These are phyloP conservation scores for Hippocampus zosterae DNA, from an alignment of 2,113 vertebrate genomes.

Conservation along the genomic window DNA sequence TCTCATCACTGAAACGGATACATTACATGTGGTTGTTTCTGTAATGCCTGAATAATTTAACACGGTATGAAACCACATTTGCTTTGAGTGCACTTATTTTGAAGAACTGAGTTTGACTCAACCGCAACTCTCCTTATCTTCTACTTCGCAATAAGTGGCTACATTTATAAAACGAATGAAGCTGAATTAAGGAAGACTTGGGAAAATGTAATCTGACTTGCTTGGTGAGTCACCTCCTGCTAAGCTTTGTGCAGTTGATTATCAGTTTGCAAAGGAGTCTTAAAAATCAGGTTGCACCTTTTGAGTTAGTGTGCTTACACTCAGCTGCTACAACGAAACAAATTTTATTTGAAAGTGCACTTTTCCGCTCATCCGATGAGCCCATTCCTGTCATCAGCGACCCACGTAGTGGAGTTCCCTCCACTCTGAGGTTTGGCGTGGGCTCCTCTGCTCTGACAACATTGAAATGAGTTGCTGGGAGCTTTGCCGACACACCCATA, in stretches of 20 bases:
- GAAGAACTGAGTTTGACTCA: neutral
- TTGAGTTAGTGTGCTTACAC: neutral
- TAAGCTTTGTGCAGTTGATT: neutral
- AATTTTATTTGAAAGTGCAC: conserved; percentile 13
- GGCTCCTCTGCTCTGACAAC: conserved; percentile 56
- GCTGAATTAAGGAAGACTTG: neutral
- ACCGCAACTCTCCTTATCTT: neutral
- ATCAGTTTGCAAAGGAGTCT: neutral
- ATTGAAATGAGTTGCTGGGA: conserved; percentile 74
- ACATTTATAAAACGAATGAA: neutral
- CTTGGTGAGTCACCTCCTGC: neutral
- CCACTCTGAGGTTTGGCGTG: conserved; percentile 63
- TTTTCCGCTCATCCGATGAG: conserved; percentile 46
- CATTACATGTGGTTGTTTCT: neutral
- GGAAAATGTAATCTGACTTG: neutral
- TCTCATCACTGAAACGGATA: neutral
- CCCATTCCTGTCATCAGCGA: conserved; percentile 53
- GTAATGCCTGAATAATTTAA: neutral
- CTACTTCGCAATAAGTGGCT: neutral
- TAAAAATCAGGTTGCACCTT: neutral
- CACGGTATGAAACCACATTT: neutral
- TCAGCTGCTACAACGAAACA: conserved; percentile 13
- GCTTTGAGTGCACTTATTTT: neutral
- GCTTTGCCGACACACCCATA: conserved; percentile 71
- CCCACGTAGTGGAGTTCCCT: conserved; percentile 51